These are phyloP conservation scores for Fringilla coelebs DNA, from an alignment of 2,797 vertebrate genomes.

Conservation along the genomic window DNA sequence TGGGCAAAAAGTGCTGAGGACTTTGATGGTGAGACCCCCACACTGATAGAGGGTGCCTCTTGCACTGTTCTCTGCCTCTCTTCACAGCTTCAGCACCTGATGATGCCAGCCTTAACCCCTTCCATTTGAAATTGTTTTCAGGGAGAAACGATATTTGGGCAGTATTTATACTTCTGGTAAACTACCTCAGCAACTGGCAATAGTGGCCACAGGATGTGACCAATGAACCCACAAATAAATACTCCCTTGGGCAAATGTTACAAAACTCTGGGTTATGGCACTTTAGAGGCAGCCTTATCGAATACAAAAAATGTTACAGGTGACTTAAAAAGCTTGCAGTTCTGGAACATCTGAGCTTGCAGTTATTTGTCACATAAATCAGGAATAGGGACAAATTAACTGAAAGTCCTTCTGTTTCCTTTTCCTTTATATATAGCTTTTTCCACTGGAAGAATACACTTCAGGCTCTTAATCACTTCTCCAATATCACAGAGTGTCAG, in stretches of 20 bases:
- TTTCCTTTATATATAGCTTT: conserved; percentile 13
- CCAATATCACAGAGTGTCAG: not conserved
- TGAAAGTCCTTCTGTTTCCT: not conserved
- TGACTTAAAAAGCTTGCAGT: not conserved
- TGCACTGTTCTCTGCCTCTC: not conserved
- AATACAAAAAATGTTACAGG: not conserved
- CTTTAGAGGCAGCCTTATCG: not conserved
- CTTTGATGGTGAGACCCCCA: not conserved
- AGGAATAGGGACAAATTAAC: not conserved
- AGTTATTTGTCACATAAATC: conserved; percentile 4
- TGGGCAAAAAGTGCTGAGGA: not conserved
- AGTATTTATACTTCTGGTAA: not conserved
- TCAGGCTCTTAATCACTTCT: conserved; percentile 11
- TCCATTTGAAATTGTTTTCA: not conserved
- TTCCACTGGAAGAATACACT: conserved; percentile 24
- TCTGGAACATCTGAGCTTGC: not conserved
- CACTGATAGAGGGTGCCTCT: not conserved
- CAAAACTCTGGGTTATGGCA: not conserved
- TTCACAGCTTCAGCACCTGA: not conserved
- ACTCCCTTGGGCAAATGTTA: not conserved
- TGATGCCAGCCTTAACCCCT: not conserved
- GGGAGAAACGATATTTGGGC: not conserved
- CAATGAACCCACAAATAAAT: not conserved
- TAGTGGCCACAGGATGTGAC: not conserved
- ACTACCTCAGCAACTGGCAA: not conserved